Percentiles rank a stretch among this genome's conserved stretches.
These are phyloP conservation scores for Cetoscarus ocellatus DNA, from an alignment of 2,797 vertebrate species.

Conservation along the genomic window DNA sequence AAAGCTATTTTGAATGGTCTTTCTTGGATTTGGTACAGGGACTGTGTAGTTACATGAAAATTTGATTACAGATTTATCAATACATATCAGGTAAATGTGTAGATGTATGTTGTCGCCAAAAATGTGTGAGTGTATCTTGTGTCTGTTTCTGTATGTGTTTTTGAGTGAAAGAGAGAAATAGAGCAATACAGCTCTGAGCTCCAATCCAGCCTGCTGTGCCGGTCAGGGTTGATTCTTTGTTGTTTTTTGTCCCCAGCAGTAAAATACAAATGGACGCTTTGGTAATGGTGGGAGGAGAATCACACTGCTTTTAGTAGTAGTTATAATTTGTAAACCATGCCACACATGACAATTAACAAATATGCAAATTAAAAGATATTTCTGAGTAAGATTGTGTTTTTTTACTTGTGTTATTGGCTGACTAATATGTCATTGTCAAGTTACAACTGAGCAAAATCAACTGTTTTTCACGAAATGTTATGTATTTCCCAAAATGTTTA, in stretches of 20 bases:
- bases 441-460: background rate
- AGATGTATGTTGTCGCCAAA: conserved; percentile 35
- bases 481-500: too few relatives aligned
- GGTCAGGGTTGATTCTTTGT: conserved; percentile 56
- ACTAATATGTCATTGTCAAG: background rate
- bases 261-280: conserved; percentile 50
- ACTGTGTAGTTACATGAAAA: conserved; percentile 50
- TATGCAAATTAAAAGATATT: conserved; percentile 79
- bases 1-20: conserved; percentile 58
- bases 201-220: conserved; percentile 49
- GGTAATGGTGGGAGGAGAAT: conserved; percentile 30
- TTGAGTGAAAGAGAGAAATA: conserved; percentile 25
- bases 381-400: conserved; percentile 33
- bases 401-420: conserved; percentile 5
- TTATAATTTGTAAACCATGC: conserved; percentile 64
- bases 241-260: conserved; percentile 37
- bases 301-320: conserved; percentile 46
- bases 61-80: conserved; percentile 39
- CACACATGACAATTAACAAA: conserved; percentile 68
- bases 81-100: conserved; percentile 57
- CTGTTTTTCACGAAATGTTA: too few relatives aligned
- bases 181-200: conserved; percentile 48
- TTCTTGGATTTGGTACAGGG: conserved; percentile 34
- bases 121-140: conserved; percentile 30
- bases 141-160: conserved; percentile 22